Evolutionary conservation across 2,797 vertebrate genomes (phyloP).

Genomic region (Buceros bicornis): DNA sequence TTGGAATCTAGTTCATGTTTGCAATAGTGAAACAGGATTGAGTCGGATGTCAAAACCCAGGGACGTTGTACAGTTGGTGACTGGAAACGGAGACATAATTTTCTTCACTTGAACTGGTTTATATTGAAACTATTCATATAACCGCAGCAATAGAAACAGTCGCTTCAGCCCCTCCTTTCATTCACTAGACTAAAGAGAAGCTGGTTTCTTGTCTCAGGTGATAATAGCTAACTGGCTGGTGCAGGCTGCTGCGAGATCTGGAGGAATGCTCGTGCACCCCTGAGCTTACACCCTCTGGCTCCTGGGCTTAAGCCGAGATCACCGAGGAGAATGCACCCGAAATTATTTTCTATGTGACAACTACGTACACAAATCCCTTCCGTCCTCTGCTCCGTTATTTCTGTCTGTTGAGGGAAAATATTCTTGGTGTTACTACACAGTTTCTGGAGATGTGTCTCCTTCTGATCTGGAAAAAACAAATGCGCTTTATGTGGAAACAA

Average conservation of each 20-base stretch:
- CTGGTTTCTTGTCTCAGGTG: background rate
- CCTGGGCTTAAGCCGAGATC: background rate
- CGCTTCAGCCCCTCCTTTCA: background rate
- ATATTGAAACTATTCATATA: background rate
- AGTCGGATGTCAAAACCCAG: background rate
- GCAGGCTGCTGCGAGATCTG: background rate
- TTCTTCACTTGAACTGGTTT: background rate
- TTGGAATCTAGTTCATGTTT: slow-evolving; percentile 16
- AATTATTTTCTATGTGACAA: slow-evolving; percentile 23
- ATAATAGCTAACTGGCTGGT: slow-evolving; percentile 11
- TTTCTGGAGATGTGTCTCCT: background rate
- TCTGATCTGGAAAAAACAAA: background rate
- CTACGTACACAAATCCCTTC: background rate
- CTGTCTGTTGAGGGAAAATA: background rate
- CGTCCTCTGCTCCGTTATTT: background rate
- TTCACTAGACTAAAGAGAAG: slow-evolving; percentile 9
- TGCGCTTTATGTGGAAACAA: background rate
- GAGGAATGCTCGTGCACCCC: background rate
- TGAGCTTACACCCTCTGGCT: background rate
- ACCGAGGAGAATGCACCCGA: background rate
- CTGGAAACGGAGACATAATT: slow-evolving; percentile 23
- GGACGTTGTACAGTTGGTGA: background rate
- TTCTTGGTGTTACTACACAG: background rate
- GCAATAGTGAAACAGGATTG: background rate
- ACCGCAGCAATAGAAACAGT: background rate